These are phyloP conservation scores for Drosophila robusta DNA, from an alignment of 2,888 invertebrate genomes.

Conservation along the genomic window DNA sequence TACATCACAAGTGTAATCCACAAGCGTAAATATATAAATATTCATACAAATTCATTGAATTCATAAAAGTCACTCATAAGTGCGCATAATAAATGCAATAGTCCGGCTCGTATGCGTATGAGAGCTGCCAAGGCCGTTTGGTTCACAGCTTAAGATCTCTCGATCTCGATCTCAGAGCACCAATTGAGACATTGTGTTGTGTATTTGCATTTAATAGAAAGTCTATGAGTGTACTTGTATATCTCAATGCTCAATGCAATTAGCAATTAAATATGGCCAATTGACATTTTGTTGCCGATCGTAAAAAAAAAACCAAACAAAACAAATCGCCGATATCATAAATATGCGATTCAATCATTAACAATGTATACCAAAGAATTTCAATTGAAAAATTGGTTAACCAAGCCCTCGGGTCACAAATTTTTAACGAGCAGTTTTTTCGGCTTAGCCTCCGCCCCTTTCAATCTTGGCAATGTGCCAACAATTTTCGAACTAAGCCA, in stretches of 20 bases:
- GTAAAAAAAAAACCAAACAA: conserved; percentile 39
- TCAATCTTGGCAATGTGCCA: conserved; percentile 30
- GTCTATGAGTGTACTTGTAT: conserved; percentile 47
- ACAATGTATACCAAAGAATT: conserved; percentile 63
- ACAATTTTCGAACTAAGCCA: conserved; percentile 28
- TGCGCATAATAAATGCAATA: conserved; percentile 26
- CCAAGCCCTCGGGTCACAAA: conserved; percentile 70
- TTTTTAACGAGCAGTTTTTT: conserved; percentile 61
- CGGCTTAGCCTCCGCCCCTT: conserved; percentile 48
- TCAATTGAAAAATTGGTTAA: conserved; percentile 61
- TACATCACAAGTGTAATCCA: conserved; percentile 2
- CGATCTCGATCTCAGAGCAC: conserved; percentile 18
- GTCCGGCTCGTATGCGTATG: conserved; percentile 20
- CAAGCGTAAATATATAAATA: not conserved
- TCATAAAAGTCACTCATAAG: conserved; percentile 20
- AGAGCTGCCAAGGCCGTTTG: conserved; percentile 63
- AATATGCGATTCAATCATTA: conserved; percentile 67
- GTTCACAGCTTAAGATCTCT: conserved; percentile 53
- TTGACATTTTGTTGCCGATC: conserved; percentile 61
- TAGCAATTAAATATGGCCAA: conserved; percentile 62
- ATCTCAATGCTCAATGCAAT: conserved; percentile 61
- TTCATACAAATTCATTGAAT: not conserved
- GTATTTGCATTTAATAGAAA: conserved; percentile 74
- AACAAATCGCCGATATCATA: conserved; percentile 40
- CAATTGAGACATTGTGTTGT: conserved; percentile 38